These are phyloP conservation scores for Larimichthys crocea DNA, from an alignment of 2,113 vertebrate genomes.

Conservation along the genomic window DNA sequence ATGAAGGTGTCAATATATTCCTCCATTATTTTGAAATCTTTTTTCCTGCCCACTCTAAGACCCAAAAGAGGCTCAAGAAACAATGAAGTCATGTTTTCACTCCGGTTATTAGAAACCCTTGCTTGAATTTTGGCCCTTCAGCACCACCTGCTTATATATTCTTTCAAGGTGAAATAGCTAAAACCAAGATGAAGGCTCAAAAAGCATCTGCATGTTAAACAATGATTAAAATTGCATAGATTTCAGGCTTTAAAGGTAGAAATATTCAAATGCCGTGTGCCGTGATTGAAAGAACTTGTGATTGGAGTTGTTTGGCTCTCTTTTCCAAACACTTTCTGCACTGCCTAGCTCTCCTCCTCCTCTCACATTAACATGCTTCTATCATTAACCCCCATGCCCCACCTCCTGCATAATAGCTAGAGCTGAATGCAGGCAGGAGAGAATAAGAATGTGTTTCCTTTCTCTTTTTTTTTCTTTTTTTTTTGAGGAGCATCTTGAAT, in stretches of 20 bases:
- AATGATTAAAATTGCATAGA: slow-evolving; percentile 84
- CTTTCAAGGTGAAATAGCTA: slow-evolving; percentile 29
- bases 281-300: slow-evolving; percentile 92
- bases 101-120: slow-evolving; percentile 12
- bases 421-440: slow-evolving; percentile 81
- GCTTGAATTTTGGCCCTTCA: slow-evolving; percentile 9
- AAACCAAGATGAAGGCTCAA: slow-evolving; percentile 75
- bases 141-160: slow-evolving; percentile 10
- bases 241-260: slow-evolving; percentile 83
- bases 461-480: slow-evolving; percentile 20
- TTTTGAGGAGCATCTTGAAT: slow-evolving; percentile 83
- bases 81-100: slow-evolving; percentile 9
- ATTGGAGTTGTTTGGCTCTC: slow-evolving; percentile 87
- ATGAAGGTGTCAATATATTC: background rate
- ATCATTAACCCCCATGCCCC: slow-evolving; percentile 87
- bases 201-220: slow-evolving; percentile 87
- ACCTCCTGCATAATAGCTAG: slow-evolving; percentile 86
- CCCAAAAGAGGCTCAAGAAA: background rate
- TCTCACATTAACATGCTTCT: slow-evolving; percentile 90
- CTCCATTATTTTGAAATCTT: background rate
- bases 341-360: slow-evolving; percentile 76
- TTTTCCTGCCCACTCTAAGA: slow-evolving; percentile 1
- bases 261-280: slow-evolving; percentile 82
- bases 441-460: slow-evolving; percentile 85
- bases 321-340: slow-evolving; percentile 81